These are phyloP conservation scores for Diaphora mendica DNA, from an alignment of 2,888 invertebrate species.

Conservation along the genomic window DNA sequence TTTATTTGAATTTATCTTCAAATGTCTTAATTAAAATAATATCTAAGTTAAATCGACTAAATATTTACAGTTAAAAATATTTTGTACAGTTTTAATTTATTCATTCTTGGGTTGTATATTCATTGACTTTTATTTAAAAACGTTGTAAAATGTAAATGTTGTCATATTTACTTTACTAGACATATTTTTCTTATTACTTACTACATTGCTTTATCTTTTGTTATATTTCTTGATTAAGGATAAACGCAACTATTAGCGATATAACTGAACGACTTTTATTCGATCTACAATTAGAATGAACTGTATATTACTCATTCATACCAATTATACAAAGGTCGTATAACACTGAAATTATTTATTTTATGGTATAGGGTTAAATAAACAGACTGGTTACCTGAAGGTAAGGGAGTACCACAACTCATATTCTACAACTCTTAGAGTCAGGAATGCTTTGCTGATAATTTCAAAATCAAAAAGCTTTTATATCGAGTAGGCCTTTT, in stretches of 20 bases:
- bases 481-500: too few species aligned
- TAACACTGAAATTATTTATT: neutral
- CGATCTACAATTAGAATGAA: neutral
- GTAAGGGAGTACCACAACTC: neutral
- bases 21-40: constrained; percentile 1
- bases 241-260: constrained; percentile 26
- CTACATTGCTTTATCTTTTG: constrained; percentile 27
- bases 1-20: neutral
- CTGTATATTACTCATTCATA: neutral
- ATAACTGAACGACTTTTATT: constrained; percentile 14
- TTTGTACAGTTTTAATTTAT: constrained; percentile 32
- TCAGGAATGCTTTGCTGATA: neutral
- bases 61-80: constrained; percentile 17
- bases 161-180: constrained; percentile 24
- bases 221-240: constrained; percentile 26
- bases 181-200: constrained; percentile 34
- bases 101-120: constrained; percentile 39
- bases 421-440: too few species aligned
- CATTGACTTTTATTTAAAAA: constrained; percentile 31
- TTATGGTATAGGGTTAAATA: neutral
- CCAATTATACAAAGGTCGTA: neutral
- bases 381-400: neutral
- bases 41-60: constrained; percentile 5
- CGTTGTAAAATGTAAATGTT: constrained; percentile 25
- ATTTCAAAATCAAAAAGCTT: too few species aligned